Percentiles rank a stretch among this genome's conserved stretches.
phyloP scores from a whole-genome alignment of 2,113 vertebrate species.

The Emydura subglobosa region DNA sequence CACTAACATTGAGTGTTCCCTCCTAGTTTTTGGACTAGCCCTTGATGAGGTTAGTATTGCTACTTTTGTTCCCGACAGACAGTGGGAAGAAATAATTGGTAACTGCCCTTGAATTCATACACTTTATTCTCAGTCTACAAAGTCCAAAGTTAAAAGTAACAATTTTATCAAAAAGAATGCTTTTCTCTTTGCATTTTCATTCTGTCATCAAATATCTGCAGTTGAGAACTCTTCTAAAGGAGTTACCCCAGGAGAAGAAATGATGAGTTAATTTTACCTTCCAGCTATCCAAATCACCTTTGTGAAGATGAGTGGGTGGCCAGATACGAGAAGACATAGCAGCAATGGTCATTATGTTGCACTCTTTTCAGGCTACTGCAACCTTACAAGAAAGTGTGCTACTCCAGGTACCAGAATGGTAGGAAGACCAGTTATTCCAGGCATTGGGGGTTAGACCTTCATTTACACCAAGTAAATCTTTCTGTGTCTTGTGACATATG shows the following conservation, averaged over 20 bases:
- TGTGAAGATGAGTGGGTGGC: neutral
- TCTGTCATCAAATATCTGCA: too few relatives aligned
- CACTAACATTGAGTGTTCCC: neutral
- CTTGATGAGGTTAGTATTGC: neutral
- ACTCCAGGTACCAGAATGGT: neutral
- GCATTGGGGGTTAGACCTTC: neutral
- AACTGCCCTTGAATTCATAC: neutral
- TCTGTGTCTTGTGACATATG: too few relatives aligned
- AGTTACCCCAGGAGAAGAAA: neutral
- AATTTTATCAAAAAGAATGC: too few relatives aligned
- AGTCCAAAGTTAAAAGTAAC: neutral
- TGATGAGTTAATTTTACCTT: neutral
- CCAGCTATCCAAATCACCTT: constrained; percentile 8
- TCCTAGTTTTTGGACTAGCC: neutral
- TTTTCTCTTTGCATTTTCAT: too few relatives aligned
- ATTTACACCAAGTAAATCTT: too few relatives aligned
- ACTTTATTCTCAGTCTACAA: neutral
- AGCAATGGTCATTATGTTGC: neutral
- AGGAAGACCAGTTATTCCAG: constrained; percentile 3
- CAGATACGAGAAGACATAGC: too few relatives aligned
- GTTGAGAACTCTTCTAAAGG: too few relatives aligned
- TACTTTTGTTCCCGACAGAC: neutral
- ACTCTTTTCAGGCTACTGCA: neutral
- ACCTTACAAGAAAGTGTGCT: neutral
- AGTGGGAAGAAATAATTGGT: neutral